Evolutionary conservation across 2,797 vertebrate species (phyloP), one percentile per base, ranked within the genome.

Genomic region (Malurus splendens): DNA sequence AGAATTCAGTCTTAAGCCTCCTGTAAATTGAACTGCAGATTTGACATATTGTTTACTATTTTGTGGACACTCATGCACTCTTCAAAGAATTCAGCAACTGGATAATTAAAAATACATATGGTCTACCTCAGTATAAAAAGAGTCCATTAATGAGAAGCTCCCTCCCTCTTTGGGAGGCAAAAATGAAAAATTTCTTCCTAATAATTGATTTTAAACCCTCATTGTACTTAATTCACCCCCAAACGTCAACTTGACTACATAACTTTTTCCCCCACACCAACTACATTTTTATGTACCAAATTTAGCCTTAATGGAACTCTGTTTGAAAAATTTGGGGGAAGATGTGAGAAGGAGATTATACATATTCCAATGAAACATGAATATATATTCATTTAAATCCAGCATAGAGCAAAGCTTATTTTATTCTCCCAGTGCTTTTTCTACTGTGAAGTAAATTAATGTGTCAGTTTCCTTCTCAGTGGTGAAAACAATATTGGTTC

Each of bases 201-300:
- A 71, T n/a, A 2, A 47, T 7, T 56, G 8, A 33, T 33, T 82
- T 76, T 39, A 82, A 76, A 70, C 0, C 2, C 64, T 59, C 9
- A 36, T 32, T 67, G 23, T 17, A 55, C 6, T 19, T 23, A 41
- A 59, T 59, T 15, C 1, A 2, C 2, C 2, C 0, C 1, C 3
- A 30, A 14, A 68, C 9, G 4, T 18, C 19, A 51, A 14, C 48
- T 83, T 71, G 14, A 24, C 18, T 51, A 7, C 13, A 14, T 33
- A 74, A 24, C 15, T 8, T 74, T 48, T 61, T 30, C 3, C 2
- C 7, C 15, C 12, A 12, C 4, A 57, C 10, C 7, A 62, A 47
- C 3, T 28, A 71, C 9, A 32, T 50, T 48, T 88, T 68, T 22
- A 57, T 50, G 15, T 42, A 32, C 5, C 3, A 51, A 61, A 47